These are phyloP conservation scores for Peribatodes rhomboidaria DNA, from an alignment of 2,888 invertebrate genomes.

Conservation along the genomic window DNA sequence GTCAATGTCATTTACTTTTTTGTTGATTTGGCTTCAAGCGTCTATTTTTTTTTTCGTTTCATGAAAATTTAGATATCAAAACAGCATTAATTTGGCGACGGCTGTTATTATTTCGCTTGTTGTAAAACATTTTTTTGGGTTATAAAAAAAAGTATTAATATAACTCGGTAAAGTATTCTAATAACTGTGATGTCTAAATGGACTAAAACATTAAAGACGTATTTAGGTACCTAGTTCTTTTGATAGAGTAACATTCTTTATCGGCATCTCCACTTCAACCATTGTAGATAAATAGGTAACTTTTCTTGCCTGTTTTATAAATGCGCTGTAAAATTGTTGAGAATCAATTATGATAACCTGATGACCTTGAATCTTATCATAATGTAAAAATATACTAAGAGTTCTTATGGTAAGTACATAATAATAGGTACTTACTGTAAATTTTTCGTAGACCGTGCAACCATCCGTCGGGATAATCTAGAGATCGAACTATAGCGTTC, in stretches of 20 bases:
- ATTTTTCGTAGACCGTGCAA: conserved; percentile 60
- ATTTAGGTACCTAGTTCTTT: conserved; percentile 15
- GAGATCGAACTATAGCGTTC: conserved; percentile 71
- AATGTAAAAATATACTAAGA: background rate
- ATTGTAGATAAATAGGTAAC: conserved; percentile 11
- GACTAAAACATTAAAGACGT: background rate
- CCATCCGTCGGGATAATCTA: conserved; percentile 70
- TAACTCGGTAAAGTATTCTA: no score
- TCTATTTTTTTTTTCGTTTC: no score
- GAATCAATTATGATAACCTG: conserved; percentile 10
- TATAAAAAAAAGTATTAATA: no score
- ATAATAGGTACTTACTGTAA: conserved; percentile 56
- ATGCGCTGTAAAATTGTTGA: conserved; percentile 24
- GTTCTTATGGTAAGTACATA: background rate
- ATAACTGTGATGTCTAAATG: no score
- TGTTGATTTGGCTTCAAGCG: no score
- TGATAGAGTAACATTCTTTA: conserved; percentile 7
- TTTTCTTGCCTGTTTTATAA: conserved; percentile 21
- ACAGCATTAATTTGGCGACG: no score
- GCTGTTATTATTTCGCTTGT: no score
- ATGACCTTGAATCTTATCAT: background rate
- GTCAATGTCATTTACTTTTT: no score
- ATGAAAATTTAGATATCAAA: no score
- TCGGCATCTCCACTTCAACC: conserved; percentile 30
- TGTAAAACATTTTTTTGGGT: no score